Conservation (phyloP, 2,113 vertebrate species). For the Ammodytes dubius region DNA sequence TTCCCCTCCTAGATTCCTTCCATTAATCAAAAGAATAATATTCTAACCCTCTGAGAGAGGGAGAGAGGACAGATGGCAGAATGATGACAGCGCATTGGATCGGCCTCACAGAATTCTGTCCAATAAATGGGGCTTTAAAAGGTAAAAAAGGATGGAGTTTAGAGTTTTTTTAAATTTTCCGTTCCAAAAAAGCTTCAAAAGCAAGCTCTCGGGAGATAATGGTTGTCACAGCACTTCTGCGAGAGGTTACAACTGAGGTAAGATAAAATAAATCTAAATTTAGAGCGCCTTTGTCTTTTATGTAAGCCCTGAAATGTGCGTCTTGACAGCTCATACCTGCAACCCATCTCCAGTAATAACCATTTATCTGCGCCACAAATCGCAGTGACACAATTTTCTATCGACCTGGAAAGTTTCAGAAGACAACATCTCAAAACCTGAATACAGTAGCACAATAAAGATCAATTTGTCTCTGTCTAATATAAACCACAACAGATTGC, state of each 20-base stretch:
- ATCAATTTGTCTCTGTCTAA: not conserved
- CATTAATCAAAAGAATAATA: slow-evolving; percentile 54
- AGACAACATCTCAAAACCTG: not conserved
- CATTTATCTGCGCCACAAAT: not conserved
- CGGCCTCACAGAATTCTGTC: slow-evolving; percentile 10
- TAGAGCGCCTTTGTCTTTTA: slow-evolving; percentile 17
- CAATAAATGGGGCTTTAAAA: slow-evolving; percentile 23
- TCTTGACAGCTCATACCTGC: not conserved
- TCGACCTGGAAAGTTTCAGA: not conserved
- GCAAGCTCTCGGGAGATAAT: slow-evolving; percentile 12
- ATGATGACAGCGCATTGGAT: slow-evolving; percentile 21
- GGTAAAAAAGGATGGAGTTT: not conserved
- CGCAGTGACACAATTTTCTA: not conserved
- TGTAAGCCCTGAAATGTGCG: not conserved
- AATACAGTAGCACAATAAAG: not conserved
- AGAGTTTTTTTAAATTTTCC: not conserved
- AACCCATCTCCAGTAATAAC: not conserved
- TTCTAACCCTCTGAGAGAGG: slow-evolving; percentile 1
- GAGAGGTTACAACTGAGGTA: not conserved
- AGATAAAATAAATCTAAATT: slow-evolving; percentile 43
- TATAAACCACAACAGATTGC: not conserved
- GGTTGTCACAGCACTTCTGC: slow-evolving; percentile 7
- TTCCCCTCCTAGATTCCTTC: slow-evolving; percentile 24
- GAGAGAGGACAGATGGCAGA: slow-evolving; percentile 55
- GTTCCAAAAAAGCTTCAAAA: slow-evolving; percentile 48